phyloP scores from a whole-genome alignment of 2,888 invertebrate genomes.

The Zygaena filipendulae region DNA sequence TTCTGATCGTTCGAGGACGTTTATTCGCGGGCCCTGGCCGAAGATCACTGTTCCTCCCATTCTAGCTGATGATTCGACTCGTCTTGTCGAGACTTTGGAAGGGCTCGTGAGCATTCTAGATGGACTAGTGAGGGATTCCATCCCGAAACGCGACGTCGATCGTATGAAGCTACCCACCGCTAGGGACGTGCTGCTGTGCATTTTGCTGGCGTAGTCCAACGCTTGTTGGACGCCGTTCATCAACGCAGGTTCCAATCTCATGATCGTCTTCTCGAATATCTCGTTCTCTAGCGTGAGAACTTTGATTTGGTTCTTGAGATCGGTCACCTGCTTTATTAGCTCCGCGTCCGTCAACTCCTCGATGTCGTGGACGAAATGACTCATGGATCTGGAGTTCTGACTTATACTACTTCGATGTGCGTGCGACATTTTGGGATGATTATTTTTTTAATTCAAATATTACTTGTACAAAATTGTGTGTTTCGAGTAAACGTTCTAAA shows the following conservation, averaged over 20 bases:
- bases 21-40: constrained; percentile 49
- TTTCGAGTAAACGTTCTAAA: too few species aligned
- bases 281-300: constrained; percentile 58
- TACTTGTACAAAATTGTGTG: too few species aligned
- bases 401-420: constrained; percentile 30
- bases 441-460: too few species aligned
- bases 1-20: constrained; percentile 59
- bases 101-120: constrained; percentile 29
- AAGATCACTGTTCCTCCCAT: constrained; percentile 37
- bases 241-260: constrained; percentile 48
- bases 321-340: constrained; percentile 36
- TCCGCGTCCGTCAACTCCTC: constrained; percentile 42
- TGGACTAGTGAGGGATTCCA: constrained; percentile 31
- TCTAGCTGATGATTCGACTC: constrained; percentile 42
- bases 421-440: constrained; percentile 19
- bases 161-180: constrained; percentile 32
- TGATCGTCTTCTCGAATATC: constrained; percentile 54
- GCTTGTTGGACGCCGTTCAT: constrained; percentile 56
- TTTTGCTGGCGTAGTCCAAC: constrained; percentile 39
- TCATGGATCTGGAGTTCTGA: constrained; percentile 35
- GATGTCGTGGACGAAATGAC: constrained; percentile 29
- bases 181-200: constrained; percentile 31
- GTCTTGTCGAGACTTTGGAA: constrained; percentile 32
- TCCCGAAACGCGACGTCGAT: constrained; percentile 31
- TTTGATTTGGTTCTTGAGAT: constrained; percentile 33